These are phyloP conservation scores for Chrysolina haemoptera DNA, from an alignment of 2,888 invertebrate genomes.

Conservation along the genomic window DNA sequence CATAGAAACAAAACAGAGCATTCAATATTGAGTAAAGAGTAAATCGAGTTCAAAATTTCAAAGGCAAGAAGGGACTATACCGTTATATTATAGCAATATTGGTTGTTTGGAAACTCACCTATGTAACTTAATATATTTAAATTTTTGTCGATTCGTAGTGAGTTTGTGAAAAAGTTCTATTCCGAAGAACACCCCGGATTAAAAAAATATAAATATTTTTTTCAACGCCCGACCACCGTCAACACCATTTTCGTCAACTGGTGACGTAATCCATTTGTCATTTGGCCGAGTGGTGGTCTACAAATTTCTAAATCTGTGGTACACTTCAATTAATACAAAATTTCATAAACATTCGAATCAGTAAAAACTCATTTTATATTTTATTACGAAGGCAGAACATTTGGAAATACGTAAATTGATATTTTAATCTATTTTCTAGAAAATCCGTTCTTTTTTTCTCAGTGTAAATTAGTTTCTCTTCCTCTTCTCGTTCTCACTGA, in stretches of 20 bases:
- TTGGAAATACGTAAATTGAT: too few species aligned
- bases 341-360: too few species aligned
- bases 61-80: conserved; percentile 28
- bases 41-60: conserved; percentile 22
- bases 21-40: conserved; percentile 15
- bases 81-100: conserved; percentile 33
- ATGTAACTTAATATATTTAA: conserved; percentile 7
- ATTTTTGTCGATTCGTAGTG: not conserved
- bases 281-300: not conserved
- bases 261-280: conserved; percentile 61
- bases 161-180: not conserved
- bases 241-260: conserved; percentile 63
- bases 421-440: not conserved
- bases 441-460: not conserved
- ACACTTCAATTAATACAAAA: too few species aligned
- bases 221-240: conserved; percentile 65
- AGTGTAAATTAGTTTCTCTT: not conserved
- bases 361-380: too few species aligned
- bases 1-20: not conserved
- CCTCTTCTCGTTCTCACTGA: too few species aligned
- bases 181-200: conserved; percentile 34
- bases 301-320: too few species aligned
- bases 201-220: conserved; percentile 52
- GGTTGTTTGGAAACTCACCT: conserved; percentile 23
- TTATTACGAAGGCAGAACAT: too few species aligned